phyloP scores from a whole-genome alignment of 1,140 invertebrate genomes.

The Eulimnadia texana region DNA sequence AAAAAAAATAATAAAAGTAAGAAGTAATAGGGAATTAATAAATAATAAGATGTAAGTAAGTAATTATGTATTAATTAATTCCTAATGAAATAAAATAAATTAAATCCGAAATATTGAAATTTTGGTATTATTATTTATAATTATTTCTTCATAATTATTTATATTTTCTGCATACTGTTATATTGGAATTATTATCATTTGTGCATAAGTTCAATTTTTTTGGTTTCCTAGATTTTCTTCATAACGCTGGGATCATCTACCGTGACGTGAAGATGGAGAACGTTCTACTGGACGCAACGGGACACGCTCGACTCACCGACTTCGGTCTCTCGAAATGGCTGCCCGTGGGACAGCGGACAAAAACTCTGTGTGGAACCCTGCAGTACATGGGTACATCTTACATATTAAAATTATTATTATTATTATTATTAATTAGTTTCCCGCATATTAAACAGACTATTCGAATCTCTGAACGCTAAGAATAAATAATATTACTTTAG shows the following conservation, averaged over 20 bases:
- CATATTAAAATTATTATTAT: not conserved
- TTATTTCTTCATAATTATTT: too few relatives aligned
- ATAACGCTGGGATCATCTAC: constrained; percentile 79
- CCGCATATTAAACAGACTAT: too few relatives aligned
- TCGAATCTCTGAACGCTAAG: too few relatives aligned
- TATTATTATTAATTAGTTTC: constrained; percentile 10
- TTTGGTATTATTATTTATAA: too few relatives aligned
- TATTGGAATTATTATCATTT: not conserved
- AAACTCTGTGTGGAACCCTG: constrained; percentile 77
- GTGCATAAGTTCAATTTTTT: not conserved
- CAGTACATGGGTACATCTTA: constrained; percentile 68
- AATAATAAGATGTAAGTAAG: too few relatives aligned
- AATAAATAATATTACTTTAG: too few relatives aligned
- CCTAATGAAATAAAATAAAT: too few relatives aligned
- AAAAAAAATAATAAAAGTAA: too few relatives aligned
- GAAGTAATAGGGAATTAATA: too few relatives aligned
- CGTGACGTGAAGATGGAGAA: constrained; percentile 84
- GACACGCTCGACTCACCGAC: constrained; percentile 54
- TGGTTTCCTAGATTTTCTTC: constrained; percentile 60
- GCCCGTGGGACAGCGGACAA: constrained; percentile 50
- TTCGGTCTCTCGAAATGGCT: constrained; percentile 91
- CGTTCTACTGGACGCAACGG: constrained; percentile 63
- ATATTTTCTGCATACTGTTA: too few relatives aligned
- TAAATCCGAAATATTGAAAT: too few relatives aligned
- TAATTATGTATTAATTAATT: too few relatives aligned